Evolutionary conservation across 2,888 invertebrate species (phyloP), one percentile per base, ranked within the genome.

Genomic region (Orthonychiurus folsomi): DNA sequence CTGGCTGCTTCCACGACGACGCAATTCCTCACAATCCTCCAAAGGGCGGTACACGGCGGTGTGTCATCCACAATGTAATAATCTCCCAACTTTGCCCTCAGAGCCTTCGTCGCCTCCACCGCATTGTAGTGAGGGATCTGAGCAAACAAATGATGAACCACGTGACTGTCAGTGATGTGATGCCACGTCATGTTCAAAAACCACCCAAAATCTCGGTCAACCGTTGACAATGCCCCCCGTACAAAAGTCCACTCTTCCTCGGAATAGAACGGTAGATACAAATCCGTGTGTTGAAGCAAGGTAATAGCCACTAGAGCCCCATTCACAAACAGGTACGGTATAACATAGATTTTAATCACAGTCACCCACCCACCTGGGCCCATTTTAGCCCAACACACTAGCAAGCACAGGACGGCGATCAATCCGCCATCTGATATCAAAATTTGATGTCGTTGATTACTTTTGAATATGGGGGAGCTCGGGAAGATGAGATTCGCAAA

Each of bases 271-370:
- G 61, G 61, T 9, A 61, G 25, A 56, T n/a, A 61, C 5, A 56
- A 47, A 26, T 61, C 61, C 20, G 61, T 61, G 56, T 61, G 61
- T 23, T 61, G 61, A 24, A 61, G 56, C 28, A 56, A 56, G n/a
- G 61, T 61, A 24, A 61, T 26, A 9, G 56, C 28, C 21, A 61
- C 57, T 15, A 61, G 50, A n/a, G 28, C 47, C 18, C 37, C 56
- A 48, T 61, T 61, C 47, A 56, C 56, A 50, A 56, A 50, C 20
- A 61, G 56, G 18, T 61, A 56, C 15, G 61, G 56, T 5, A 26
- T 28, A 2, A 55, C 56, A 23, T 61, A 61, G 52, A 56, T 56
- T 55, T 56, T 52, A 9, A 21, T n/a, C n/a, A 52, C 21, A 18
- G 9, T 5, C n/a, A 52, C 52, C 47, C 47, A 47, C 9, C 9